Evolutionary conservation across 1,140 invertebrate genomes (phyloP).

Genomic region (Caerostris darwini): DNA sequence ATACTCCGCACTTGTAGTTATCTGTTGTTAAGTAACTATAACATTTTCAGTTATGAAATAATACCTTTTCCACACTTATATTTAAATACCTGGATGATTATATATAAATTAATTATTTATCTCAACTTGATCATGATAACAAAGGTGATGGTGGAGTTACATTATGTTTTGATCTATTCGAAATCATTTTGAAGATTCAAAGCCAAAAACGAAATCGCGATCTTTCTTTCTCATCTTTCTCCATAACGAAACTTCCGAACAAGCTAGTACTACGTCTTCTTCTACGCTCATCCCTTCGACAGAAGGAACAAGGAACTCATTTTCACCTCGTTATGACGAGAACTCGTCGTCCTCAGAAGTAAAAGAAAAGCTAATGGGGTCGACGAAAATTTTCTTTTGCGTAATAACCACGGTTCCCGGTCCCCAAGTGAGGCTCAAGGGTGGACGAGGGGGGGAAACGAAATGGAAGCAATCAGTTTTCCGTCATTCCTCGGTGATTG

Average conservation of each 20-base stretch:
- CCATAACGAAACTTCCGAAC: background rate
- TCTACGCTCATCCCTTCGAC: background rate
- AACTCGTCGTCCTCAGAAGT: background rate
- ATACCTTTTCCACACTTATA: too few relatives aligned
- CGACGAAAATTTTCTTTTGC: slow-evolving; percentile 60
- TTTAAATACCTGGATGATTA: too few relatives aligned
- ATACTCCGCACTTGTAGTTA: too few relatives aligned
- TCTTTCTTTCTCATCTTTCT: background rate
- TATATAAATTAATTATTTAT: too few relatives aligned
- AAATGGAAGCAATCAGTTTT: slow-evolving; percentile 63
- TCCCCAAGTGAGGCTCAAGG: background rate
- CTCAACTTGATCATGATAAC: too few relatives aligned
- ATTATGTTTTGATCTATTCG: too few relatives aligned
- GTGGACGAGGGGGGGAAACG: background rate
- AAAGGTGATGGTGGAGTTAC: too few relatives aligned
- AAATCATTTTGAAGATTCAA: too few relatives aligned
- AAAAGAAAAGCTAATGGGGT: slow-evolving; percentile 29
- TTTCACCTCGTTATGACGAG: background rate
- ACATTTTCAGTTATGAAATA: too few relatives aligned
- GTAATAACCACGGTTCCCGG: slow-evolving; percentile 29
- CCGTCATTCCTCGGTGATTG: background rate
- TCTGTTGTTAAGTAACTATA: too few relatives aligned
- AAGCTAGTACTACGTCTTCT: background rate
- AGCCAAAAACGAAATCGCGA: too few relatives aligned
- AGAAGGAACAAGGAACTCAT: background rate